These are phyloP conservation scores for Aegotheles bennettii DNA, from an alignment of 2,113 vertebrate genomes.

Conservation along the genomic window DNA sequence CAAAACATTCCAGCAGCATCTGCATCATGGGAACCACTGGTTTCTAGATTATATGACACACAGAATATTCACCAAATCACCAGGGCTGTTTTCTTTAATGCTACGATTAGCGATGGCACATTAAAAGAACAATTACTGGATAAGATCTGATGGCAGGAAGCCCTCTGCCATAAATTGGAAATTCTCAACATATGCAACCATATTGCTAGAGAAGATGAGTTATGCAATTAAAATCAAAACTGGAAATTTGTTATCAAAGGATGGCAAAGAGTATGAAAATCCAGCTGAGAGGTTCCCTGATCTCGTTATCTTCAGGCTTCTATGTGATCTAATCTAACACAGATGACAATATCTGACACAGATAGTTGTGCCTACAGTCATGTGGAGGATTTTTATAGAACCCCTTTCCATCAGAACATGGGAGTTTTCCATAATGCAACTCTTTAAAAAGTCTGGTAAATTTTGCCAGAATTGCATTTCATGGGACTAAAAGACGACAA, in stretches of 20 bases:
- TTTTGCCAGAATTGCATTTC: neutral
- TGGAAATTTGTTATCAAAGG: slow-evolving; percentile 30
- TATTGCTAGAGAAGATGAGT: neutral
- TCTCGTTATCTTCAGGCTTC: neutral
- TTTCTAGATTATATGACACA: neutral
- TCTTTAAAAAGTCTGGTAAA: neutral
- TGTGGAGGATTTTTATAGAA: neutral
- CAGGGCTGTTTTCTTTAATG: neutral
- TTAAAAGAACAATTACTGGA: neutral
- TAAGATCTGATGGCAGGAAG: neutral
- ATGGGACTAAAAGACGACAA: neutral
- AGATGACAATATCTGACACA: neutral
- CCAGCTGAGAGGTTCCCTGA: slow-evolving; percentile 10
- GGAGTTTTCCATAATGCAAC: neutral
- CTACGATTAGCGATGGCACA: neutral
- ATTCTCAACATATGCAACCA: slow-evolving; percentile 12
- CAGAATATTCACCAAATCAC: neutral
- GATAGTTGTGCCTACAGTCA: neutral
- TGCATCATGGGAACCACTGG: neutral
- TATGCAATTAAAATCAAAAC: slow-evolving; percentile 19
- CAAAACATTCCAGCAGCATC: slow-evolving; percentile 3
- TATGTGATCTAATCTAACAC: slow-evolving; percentile 1
- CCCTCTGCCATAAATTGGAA: neutral
- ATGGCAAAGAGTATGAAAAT: neutral
- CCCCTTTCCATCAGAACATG: neutral